Evolutionary conservation across 1,140 invertebrate genomes (phyloP).

Genomic region (Diabrotica undecimpunctata): DNA sequence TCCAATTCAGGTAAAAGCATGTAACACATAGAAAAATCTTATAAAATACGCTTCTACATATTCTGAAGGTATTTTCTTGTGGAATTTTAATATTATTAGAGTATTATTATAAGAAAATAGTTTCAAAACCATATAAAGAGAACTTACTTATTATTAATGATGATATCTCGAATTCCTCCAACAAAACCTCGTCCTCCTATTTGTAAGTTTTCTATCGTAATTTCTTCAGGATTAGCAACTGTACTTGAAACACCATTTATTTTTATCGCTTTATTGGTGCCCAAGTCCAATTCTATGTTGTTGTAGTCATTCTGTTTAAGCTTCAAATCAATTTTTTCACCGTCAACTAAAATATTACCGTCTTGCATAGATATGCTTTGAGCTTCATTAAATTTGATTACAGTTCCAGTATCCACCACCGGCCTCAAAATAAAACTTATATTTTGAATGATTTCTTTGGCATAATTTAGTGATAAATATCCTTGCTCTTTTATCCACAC

Average conservation of each 20-base stretch:
- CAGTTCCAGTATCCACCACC: neutral
- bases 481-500: neutral
- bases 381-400: slow-evolving; percentile 62
- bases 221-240: neutral
- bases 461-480: neutral
- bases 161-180: slow-evolving; percentile 76
- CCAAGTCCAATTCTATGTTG: slow-evolving; percentile 5
- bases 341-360: neutral
- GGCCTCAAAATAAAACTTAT: slow-evolving; percentile 9
- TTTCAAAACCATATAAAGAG: slow-evolving; percentile 5
- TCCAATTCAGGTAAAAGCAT: too few relatives aligned
- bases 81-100: too few relatives aligned
- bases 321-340: slow-evolving; percentile 4
- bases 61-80: too few relatives aligned
- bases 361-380: slow-evolving; percentile 42
- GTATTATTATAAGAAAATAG: neutral
- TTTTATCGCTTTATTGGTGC: neutral
- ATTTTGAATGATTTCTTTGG: slow-evolving; percentile 4
- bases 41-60: too few relatives aligned
- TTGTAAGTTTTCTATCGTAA: slow-evolving; percentile 15
- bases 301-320: slow-evolving; percentile 19
- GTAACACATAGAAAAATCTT: too few relatives aligned
- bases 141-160: slow-evolving; percentile 72
- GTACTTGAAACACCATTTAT: slow-evolving; percentile 23
- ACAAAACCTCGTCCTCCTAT: slow-evolving; percentile 30